phyloP scores from a whole-genome alignment of 1,140 invertebrate genomes.

The Anastrepha obliqua region DNA sequence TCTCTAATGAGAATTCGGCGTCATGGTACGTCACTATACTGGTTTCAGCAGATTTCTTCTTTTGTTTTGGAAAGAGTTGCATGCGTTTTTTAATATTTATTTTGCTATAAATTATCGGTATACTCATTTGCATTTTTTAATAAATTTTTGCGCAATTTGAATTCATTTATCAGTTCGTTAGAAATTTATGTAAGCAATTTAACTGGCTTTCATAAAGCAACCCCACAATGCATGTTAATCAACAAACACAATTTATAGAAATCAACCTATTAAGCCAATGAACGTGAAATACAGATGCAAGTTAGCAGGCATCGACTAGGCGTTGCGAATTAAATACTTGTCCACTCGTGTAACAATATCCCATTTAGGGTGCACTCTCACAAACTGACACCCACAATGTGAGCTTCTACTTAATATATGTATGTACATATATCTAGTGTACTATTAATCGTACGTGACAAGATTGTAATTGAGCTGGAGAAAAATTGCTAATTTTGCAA shows the following conservation, averaged over 20 bases:
- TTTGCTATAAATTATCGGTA: neutral
- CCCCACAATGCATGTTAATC: neutral
- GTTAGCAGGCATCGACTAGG: neutral
- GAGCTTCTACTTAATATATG: neutral
- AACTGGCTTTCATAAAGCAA: neutral
- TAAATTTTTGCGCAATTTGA: neutral
- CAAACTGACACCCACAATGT: neutral
- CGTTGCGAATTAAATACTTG: slow-evolving; percentile 1
- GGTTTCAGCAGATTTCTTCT: neutral
- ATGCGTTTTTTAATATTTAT: neutral
- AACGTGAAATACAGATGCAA: neutral
- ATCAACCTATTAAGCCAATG: neutral
- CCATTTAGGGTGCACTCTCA: neutral
- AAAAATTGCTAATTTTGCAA: slow-evolving; percentile 25
- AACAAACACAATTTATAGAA: neutral
- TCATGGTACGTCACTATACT: slow-evolving; percentile 15
- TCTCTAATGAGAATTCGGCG: neutral
- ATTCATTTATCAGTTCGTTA: neutral
- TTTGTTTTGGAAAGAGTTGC: neutral
- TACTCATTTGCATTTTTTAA: neutral
- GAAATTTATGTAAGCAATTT: neutral
- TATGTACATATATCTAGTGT: neutral
- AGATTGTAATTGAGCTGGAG: neutral
- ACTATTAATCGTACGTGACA: slow-evolving; percentile 35
- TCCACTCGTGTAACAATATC: slow-evolving; percentile 26